Evolutionary conservation across 2,113 vertebrate species (phyloP), one percentile per base, ranked within the genome.

Genomic region (Athene cunicularia): DNA sequence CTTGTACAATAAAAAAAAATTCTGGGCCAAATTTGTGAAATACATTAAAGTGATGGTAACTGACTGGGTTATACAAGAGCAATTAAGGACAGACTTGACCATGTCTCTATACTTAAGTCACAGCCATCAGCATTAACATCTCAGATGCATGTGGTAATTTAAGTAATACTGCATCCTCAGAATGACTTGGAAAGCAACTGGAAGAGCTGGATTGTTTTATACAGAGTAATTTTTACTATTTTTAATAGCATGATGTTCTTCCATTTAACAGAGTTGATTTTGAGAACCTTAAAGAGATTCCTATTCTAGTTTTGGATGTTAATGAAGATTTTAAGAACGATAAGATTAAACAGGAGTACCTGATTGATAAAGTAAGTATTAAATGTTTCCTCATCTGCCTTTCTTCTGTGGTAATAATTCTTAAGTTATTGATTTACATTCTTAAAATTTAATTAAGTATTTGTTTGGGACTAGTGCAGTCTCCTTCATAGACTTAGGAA

Each of bases 281-380:
- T 91, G 97, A 98, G 20, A 98, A 98, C 80, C 97, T 99, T 41
- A 98, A 97, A 33, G 96, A 99, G 3, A 96, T 99, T 16, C 98
- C 99, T 5, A 84, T 99, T 91, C 95, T 99, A 4, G 76, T 98
- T 32, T 77, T 99, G 93, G 98, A 99, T 76, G 98, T 98, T 20
- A 98, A 98, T 24, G 98, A 99, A 13, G 98, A 99, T 47, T 99
- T 99, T 77, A 98, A 99, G 93, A 98, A 98, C 1, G 98, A 99
- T 39, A 88, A 97, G 39, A 99, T 99, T 86, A 99, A 98, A 93
- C 99, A 98, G 91, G 97, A 98, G 55, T 98, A 92, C 17, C 63
- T 99, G 15, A 33, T 98, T 5, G 97, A 99, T 58, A 96, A 99
- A 98, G 99, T 98, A 77, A 80, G 86, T 63, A 81, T 83, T n/a